Evolutionary conservation across 2,888 invertebrate species (phyloP).

Genomic region (Tenthredo amoena): DNA sequence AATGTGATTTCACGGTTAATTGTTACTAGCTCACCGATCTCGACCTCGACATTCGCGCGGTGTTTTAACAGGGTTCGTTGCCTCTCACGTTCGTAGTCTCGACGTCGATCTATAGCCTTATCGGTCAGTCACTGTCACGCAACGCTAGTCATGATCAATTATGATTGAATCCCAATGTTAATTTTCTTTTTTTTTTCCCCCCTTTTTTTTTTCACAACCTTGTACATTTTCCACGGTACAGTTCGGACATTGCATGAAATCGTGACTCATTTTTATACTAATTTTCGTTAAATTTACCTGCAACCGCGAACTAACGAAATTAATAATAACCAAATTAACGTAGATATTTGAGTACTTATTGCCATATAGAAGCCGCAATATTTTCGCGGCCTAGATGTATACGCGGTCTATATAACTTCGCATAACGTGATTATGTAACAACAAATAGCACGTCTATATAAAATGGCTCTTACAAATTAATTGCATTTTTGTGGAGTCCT

Average conservation of each 20-base stretch:
- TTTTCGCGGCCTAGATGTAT: not conserved
- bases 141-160: not conserved
- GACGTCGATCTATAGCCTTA: not conserved
- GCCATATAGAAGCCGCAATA: not conserved
- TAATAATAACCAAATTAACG: not conserved
- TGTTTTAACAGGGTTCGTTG: constrained; percentile 60
- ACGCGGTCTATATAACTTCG: not conserved
- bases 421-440: not conserved
- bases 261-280: not conserved
- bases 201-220: not conserved
- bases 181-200: not conserved
- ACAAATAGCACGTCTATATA: not conserved
- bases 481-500: not conserved
- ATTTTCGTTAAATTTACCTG: not conserved
- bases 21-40: constrained; percentile 37
- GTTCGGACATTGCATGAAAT: not conserved
- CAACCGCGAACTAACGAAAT: too few species aligned
- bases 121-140: constrained; percentile 41
- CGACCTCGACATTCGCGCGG: constrained; percentile 68
- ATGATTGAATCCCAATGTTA: too few species aligned
- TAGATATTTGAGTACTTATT: not conserved
- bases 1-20: constrained; percentile 62
- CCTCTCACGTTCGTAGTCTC: constrained; percentile 53
- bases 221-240: not conserved
- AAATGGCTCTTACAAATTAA: not conserved